Base-by-base conservation (phyloP, 2,888 invertebrate genomes). In the Alviniconcha strummeri region DNA sequence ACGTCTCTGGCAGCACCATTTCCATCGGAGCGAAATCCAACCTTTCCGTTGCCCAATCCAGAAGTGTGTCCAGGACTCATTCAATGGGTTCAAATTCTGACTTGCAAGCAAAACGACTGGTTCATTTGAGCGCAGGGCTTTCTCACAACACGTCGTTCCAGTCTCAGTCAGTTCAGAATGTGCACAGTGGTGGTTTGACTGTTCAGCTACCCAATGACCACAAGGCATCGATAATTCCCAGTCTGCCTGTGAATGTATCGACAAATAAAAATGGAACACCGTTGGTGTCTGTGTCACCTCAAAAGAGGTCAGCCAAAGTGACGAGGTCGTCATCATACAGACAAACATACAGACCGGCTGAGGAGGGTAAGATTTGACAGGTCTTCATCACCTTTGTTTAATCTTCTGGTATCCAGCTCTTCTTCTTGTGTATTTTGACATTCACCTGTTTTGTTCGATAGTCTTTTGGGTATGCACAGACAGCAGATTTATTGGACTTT, bases 171-270 rank as follows among this genome's bases (percentile, higher is more conserved):
- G 36, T 36, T 36, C 64, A 64, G 64, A 17, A 3, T 71, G 17
- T 17, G 71, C 36, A 79, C 9, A 67, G 52, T 60, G 36, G 77
- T 19, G 60, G 19, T 36, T 54, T 82, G 52, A 67, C 74, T 11
- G 69, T 82, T 11, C 74, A 76, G 19, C 64, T 82, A 5, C 76
- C 76, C 67, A 82, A 76, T 19, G 17, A 69, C 64, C 82, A 76
- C 76, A 82, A n/a, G n/a, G 82, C 82, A 0, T 15, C 64, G n/a
- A 76, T 76, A 19, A 64, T 76, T n/a, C 67, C 82, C 67, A 76
- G 4, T 1, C 0, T 64, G 52, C 54, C 55, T 3, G 60, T 17
- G 17, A 60, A n/a, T 9, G 60, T 72, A 52, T 56, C 74, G 7
- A 72, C 60, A 11, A 8, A 52, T 4, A 52, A 15, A 7, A n/a